Base-by-base conservation (phyloP, 30 jellyfish, hydroid and myxozoan species). In the Cassiopea andromeda region DNA sequence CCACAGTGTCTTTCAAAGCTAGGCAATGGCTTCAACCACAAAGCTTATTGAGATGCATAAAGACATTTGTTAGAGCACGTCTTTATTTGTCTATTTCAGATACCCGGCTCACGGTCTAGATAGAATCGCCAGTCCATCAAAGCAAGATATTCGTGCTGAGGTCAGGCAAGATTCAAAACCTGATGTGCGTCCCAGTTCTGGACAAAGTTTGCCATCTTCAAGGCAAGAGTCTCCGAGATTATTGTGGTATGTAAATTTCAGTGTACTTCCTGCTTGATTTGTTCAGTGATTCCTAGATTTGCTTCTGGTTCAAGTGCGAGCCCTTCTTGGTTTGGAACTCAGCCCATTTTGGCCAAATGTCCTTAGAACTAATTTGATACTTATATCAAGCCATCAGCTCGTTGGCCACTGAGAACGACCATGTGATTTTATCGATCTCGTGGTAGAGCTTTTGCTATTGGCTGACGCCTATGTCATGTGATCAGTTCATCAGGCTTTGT, bases 61-160 rank as follows among this genome's bases (percentile, higher is more conserved):
- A 18, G 8, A 68, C 7, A 4, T 5, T 68, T 3, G 12, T 10
- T 10, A 6, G 64, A 54, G 7, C 64, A 13, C 19, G 75, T 66
- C 45, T 66, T 66, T 66, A 4, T 66, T 19, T 14, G 4, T 2
- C 8, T 38, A 78, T 78, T 78, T 59, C 68, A 96, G 99, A 60
- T 92, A 84, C 64, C 91, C 99, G 1, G 98, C 88, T 1, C 97
- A 91, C 69, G 86, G 90, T 60, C 70, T 87, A 43, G 99, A 96
- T 15, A 70, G 98, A 59, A 89, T 87, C 2, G 88, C 99, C 70
- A 96, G 99, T 57, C 99, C 99, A 0, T 67, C 91, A 46, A 92
- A 92, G 84, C 86, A 58, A 46, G 98, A 93, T 18, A 73, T 81
- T n/a, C 93, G 84, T 69, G 72, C 16, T 27, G 91, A 83, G 15